These are phyloP conservation scores for Caenorhabditis sulstoni DNA, from an alignment of 2,888 invertebrate genomes.

Conservation along the genomic window DNA sequence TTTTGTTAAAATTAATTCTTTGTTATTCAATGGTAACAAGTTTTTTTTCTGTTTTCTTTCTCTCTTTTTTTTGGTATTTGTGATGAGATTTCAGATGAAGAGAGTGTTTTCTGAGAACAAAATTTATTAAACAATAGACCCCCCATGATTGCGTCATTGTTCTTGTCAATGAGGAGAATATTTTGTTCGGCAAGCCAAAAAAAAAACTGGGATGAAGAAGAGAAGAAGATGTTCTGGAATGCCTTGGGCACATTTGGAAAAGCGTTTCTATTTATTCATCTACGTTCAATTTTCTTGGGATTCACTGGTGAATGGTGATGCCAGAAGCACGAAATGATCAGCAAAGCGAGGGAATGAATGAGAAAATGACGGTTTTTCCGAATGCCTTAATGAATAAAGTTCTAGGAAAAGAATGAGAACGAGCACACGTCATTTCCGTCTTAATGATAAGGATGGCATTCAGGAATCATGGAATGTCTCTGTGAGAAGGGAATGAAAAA, in stretches of 20 bases:
- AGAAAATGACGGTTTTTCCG: not conserved
- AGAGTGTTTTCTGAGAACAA: too few species aligned
- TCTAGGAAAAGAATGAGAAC: not conserved
- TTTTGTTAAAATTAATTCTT: too few species aligned
- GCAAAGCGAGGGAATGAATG: not conserved
- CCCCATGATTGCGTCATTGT: not conserved
- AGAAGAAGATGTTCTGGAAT: slow-evolving; percentile 17
- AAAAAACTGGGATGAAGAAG: slow-evolving; percentile 3
- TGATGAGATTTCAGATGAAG: too few species aligned
- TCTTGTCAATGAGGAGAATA: not conserved
- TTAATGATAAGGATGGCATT: not conserved
- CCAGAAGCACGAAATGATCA: slow-evolving; percentile 14
- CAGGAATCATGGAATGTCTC: too few species aligned
- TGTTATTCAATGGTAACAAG: too few species aligned
- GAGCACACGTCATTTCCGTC: not conserved
- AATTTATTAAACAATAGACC: not conserved
- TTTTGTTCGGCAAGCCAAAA: not conserved
- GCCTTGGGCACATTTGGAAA: not conserved
- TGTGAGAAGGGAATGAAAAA: too few species aligned
- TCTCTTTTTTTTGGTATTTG: too few species aligned
- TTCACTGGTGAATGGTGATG: slow-evolving; percentile 21
- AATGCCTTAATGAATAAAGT: slow-evolving; percentile 1
- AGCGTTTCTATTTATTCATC: slow-evolving; percentile 18
- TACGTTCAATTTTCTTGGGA: not conserved
- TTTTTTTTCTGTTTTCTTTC: too few species aligned